Evolutionary conservation across 2,113 vertebrate genomes (phyloP).

Genomic region (Cyphomyrus discorhynchus): DNA sequence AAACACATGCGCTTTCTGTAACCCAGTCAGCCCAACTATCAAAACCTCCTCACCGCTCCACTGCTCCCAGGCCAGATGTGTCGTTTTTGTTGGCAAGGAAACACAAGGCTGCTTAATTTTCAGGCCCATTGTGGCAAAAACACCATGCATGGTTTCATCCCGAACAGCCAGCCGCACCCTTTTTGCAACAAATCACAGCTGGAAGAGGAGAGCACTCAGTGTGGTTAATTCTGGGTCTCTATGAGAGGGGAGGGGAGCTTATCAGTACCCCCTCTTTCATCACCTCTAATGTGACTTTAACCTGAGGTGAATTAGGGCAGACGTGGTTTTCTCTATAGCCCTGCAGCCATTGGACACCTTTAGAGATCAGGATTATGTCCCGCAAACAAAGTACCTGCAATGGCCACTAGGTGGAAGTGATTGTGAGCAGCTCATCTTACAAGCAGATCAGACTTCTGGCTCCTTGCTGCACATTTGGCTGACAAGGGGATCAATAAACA

Average conservation of each 20-base stretch:
- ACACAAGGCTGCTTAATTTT: not conserved
- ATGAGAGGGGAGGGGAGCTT: not conserved
- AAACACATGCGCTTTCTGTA: slow-evolving; percentile 18
- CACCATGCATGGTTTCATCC: not conserved
- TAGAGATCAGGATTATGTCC: not conserved
- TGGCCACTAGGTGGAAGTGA: slow-evolving; percentile 8
- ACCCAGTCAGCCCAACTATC: slow-evolving; percentile 36
- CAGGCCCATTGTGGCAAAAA: not conserved
- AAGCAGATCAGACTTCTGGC: not conserved
- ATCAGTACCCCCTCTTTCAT: not conserved
- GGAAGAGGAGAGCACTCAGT: not conserved
- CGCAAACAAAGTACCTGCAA: not conserved
- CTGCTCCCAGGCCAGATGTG: slow-evolving; percentile 26
- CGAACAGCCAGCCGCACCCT: not conserved
- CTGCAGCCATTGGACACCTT: not conserved
- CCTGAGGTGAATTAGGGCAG: not conserved
- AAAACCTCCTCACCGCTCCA: slow-evolving; percentile 25
- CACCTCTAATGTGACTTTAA: not conserved
- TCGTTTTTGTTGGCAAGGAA: not conserved
- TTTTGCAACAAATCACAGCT: not conserved
- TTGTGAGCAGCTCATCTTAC: not conserved
- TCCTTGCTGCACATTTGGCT: not conserved
- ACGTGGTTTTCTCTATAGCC: not conserved
- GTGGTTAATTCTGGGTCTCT: not conserved
- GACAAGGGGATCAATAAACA: not conserved